Conservation (phyloP, 1,140 invertebrate species). For the Drosophila orosa region DNA sequence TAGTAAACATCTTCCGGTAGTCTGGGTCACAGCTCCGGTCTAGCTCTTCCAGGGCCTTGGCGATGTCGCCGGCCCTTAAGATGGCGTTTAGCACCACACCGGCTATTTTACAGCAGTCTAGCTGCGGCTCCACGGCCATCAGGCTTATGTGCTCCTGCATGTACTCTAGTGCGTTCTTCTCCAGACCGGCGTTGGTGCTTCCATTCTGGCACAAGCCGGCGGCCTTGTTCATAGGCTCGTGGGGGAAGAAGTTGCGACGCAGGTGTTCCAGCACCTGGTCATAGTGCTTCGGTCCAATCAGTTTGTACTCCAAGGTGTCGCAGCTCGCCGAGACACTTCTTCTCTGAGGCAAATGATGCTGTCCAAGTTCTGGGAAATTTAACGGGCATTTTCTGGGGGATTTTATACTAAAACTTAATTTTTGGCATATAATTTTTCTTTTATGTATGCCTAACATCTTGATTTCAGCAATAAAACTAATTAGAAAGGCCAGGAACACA, state of each 20-base stretch:
- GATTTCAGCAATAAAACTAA: not conserved
- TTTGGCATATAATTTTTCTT: not conserved
- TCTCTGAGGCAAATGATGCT: not conserved
- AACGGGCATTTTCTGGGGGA: not conserved
- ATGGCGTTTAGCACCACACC: slow-evolving; percentile 89
- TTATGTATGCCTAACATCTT: not conserved
- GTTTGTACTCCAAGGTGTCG: slow-evolving; percentile 84
- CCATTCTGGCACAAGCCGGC: slow-evolving; percentile 88
- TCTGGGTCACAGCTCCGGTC: slow-evolving; percentile 86
- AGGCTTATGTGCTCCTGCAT: slow-evolving; percentile 89
- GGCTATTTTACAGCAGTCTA: slow-evolving; percentile 85
- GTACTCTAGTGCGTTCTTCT: slow-evolving; percentile 89
- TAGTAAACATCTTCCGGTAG: slow-evolving; percentile 88
- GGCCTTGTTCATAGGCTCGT: slow-evolving; percentile 91
- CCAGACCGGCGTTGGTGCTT: slow-evolving; percentile 88
- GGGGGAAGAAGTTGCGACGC: slow-evolving; percentile 89
- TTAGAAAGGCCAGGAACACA: not conserved
- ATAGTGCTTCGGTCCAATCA: slow-evolving; percentile 85
- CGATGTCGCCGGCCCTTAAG: slow-evolving; percentile 86
- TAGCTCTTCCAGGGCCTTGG: slow-evolving; percentile 86
- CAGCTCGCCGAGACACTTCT: not conserved
- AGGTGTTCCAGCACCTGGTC: slow-evolving; percentile 89
- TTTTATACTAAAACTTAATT: not conserved
- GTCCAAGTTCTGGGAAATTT: not conserved
- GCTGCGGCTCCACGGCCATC: slow-evolving; percentile 85